Conservation (phyloP, 2,113 vertebrate genomes). For the Elephas maximus region DNA sequence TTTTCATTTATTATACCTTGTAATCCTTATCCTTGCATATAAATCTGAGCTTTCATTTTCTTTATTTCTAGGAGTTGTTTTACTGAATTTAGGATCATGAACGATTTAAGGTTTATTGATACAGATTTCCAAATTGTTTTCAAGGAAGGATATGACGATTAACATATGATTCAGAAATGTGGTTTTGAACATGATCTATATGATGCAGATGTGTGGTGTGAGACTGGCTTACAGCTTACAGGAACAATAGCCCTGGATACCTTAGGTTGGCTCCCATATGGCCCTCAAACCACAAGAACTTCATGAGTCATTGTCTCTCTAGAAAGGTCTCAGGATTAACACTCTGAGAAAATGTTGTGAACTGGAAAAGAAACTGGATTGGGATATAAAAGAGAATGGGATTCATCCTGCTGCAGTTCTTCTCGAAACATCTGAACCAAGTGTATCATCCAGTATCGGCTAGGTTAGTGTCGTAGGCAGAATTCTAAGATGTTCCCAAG, state of each 20-base stretch:
- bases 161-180: not conserved
- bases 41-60: conserved; percentile 45
- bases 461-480: not conserved
- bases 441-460: not conserved
- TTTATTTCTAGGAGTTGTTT: conserved; percentile 1
- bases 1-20: conserved; percentile 36
- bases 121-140: conserved; percentile 35
- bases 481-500: conserved; percentile 34
- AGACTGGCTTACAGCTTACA: not conserved
- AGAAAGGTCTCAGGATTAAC: not conserved
- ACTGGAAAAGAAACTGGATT: not conserved
- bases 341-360: not conserved
- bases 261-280: not conserved
- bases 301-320: not conserved
- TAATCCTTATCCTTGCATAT: not conserved
- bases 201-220: not conserved
- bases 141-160: not conserved
- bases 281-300: not conserved
- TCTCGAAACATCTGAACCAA: not conserved
- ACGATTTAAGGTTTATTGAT: not conserved
- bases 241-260: not conserved
- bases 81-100: conserved; percentile 34
- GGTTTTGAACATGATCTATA: not conserved
- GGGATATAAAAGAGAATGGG: not conserved
- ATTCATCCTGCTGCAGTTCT: not conserved